These are phyloP conservation scores for Platycercus adscitus DNA, from an alignment of 2,113 vertebrate species.

Conservation along the genomic window DNA sequence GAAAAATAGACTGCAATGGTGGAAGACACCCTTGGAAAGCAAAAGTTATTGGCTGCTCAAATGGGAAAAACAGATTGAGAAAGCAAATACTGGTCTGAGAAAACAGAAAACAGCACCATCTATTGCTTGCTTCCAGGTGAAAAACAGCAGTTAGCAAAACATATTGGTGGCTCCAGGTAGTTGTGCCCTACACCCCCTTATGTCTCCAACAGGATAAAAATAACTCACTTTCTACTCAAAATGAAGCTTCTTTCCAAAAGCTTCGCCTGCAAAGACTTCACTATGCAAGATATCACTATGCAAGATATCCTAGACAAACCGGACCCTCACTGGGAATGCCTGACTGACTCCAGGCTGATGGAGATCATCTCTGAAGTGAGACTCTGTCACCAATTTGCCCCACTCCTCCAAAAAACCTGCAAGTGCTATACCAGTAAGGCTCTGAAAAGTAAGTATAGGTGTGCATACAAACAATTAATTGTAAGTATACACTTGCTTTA, in stretches of 20 bases:
- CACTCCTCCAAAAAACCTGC: neutral
- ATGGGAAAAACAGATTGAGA: neutral
- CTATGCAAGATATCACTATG: accelerated
- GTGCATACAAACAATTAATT: neutral
- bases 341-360: neutral
- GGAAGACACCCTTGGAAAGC: neutral
- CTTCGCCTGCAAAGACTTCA: neutral
- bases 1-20: neutral
- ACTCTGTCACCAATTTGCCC: neutral
- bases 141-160: neutral
- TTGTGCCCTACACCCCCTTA: neutral
- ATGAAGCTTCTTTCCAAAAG: neutral
- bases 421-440: neutral
- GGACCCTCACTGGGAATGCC: neutral
- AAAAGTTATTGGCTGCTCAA: neutral
- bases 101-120: neutral
- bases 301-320: neutral
- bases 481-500: neutral
- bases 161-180: neutral
- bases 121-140: neutral
- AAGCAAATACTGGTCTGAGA: neutral
- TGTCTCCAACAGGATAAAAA: neutral
- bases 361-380: neutral
- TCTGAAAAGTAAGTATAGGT: neutral
- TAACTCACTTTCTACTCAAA: neutral